These are phyloP conservation scores for Chiloscyllium punctatum DNA, from an alignment of 2,797 vertebrate species.

Conservation along the genomic window DNA sequence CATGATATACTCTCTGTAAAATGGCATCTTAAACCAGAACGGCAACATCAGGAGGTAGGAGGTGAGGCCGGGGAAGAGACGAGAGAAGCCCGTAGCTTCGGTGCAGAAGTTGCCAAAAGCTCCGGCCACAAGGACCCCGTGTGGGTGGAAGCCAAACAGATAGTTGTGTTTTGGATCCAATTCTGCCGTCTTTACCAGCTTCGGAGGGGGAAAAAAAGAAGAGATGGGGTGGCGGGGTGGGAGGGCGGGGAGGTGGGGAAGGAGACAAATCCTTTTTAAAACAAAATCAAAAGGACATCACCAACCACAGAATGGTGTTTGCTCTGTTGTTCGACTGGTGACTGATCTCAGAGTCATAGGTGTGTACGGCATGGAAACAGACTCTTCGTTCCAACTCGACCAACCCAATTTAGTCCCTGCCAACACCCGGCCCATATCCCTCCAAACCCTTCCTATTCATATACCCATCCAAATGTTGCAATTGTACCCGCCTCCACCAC, in stretches of 20 bases:
- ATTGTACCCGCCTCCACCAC: too few relatives aligned
- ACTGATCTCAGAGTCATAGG: too few relatives aligned
- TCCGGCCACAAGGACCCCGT: slow-evolving; percentile 40
- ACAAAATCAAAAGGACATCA: too few relatives aligned
- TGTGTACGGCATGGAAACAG: too few relatives aligned
- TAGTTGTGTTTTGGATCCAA: slow-evolving; percentile 43
- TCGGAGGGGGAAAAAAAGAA: not conserved
- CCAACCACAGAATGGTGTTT: too few relatives aligned
- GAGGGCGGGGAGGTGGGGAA: accelerated
- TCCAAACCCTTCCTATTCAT: too few relatives aligned
- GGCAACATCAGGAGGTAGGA: slow-evolving; percentile 73
- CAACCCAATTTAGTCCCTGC: too few relatives aligned
- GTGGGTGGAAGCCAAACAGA: slow-evolving; percentile 47
- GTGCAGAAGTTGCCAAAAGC: slow-evolving; percentile 50
- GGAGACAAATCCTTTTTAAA: too few relatives aligned
- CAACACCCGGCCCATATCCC: too few relatives aligned
- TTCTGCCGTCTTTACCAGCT: slow-evolving; percentile 45
- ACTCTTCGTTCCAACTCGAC: too few relatives aligned
- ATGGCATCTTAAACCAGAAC: slow-evolving; percentile 74
- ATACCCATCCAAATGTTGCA: too few relatives aligned
- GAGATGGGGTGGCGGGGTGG: not conserved
- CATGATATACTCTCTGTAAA: slow-evolving; percentile 84
- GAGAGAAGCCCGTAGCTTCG: slow-evolving; percentile 55
- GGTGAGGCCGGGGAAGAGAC: slow-evolving; percentile 73
- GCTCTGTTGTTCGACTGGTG: too few relatives aligned